These are phyloP conservation scores for Silurus glanis DNA, from an alignment of 2,113 vertebrate species.

Conservation along the genomic window DNA sequence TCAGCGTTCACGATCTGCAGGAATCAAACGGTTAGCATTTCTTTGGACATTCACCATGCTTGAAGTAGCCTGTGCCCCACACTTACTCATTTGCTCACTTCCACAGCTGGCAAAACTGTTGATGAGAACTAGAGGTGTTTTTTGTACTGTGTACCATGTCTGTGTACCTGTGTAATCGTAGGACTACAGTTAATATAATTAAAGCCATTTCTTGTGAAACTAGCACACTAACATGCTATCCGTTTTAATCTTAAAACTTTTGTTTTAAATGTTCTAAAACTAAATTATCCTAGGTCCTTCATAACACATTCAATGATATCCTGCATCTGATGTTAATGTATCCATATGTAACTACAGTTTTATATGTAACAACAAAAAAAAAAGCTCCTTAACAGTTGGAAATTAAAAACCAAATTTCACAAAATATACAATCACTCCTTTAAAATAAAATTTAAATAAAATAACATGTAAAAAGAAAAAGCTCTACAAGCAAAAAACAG, in stretches of 20 bases:
- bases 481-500: conserved; percentile 58
- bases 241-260: background rate
- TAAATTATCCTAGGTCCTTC: conserved; percentile 11
- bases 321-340: background rate
- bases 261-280: background rate
- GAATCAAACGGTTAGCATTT: conserved; percentile 74
- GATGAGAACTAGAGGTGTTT: conserved; percentile 32
- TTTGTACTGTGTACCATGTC: conserved; percentile 55
- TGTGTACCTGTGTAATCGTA: conserved; percentile 44
- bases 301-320: conserved; percentile 6
- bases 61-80: conserved; percentile 57
- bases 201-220: background rate
- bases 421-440: conserved; percentile 42
- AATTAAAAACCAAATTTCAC: conserved; percentile 18
- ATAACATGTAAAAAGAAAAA: conserved; percentile 38
- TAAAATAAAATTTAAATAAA: conserved; percentile 18
- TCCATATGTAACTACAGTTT: background rate
- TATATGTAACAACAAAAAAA: background rate
- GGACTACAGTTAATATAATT: conserved; percentile 16
- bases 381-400: background rate
- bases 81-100: conserved; percentile 1
- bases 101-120: conserved; percentile 49
- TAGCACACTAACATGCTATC: background rate
- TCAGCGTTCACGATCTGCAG: conserved; percentile 80
- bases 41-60: conserved; percentile 63